A percentile compares a stretch with the other conserved stretches of the same genome.
Conservation (phyloP, 2,113 vertebrate genomes). For the Pangasianodon hypophthalmus region DNA sequence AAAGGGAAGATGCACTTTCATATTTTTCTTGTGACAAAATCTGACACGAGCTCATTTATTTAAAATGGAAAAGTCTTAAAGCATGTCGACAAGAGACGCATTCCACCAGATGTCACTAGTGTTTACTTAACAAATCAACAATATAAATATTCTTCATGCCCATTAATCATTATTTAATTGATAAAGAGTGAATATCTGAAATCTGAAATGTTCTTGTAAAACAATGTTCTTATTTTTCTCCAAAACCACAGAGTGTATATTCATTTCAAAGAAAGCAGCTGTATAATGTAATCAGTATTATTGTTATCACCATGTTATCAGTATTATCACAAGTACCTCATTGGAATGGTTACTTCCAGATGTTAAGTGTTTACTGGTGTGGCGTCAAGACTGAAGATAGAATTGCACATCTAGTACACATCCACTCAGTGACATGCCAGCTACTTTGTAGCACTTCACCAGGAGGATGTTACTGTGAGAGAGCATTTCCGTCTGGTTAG, state of each 20-base stretch:
- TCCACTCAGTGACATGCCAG: neutral
- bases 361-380: neutral
- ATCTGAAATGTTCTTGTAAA: neutral
- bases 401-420: neutral
- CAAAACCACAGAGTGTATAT: neutral
- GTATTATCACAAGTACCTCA: neutral
- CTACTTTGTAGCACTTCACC: neutral
- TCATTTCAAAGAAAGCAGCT: neutral
- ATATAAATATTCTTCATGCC: neutral
- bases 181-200: neutral
- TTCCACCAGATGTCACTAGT: neutral
- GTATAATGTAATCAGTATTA: no score
- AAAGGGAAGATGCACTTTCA: neutral
- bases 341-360: neutral
- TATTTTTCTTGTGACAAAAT: neutral
- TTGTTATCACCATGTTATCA: neutral
- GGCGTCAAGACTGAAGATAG: neutral
- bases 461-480: neutral
- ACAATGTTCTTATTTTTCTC: neutral
- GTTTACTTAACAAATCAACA: neutral
- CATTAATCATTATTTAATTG: neutral
- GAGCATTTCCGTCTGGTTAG: neutral
- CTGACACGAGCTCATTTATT: neutral
- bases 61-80: neutral
- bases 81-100: neutral